Conservation (phyloP, 64 coral and sea anemone genomes). For the Montipora capricornis region DNA sequence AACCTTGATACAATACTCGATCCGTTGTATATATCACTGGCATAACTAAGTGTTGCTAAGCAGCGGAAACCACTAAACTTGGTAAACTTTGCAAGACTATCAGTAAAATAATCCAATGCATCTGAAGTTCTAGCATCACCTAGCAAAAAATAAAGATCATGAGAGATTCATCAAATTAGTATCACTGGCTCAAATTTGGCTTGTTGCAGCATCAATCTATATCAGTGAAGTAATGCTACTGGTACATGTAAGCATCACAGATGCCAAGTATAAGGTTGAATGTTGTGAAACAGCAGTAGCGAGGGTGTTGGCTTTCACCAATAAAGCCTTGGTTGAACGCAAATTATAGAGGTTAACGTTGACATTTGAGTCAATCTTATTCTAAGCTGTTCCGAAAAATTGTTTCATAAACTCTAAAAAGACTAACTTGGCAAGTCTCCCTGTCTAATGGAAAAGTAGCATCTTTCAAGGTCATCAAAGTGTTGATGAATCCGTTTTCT, state of each 20-base stretch:
- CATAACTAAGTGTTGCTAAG: conserved; percentile 97
- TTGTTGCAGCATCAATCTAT: too few relatives aligned
- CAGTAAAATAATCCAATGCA: conserved; percentile 98
- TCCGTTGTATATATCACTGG: conserved; percentile 95
- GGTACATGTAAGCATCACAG: too few relatives aligned
- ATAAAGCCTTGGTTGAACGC: too few relatives aligned
- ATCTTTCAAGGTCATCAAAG: conserved; percentile 99
- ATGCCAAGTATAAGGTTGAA: too few relatives aligned
- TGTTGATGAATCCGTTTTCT: conserved; percentile 96
- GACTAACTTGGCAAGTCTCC: conserved; percentile 91
- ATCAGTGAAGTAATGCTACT: too few relatives aligned
- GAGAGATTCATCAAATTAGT: not conserved
- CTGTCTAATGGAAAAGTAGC: conserved; percentile 98
- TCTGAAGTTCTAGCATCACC: conserved; percentile 81
- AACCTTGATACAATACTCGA: conserved; percentile 99
- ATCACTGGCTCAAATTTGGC: too few relatives aligned
- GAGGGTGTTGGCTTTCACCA: too few relatives aligned
- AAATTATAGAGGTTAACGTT: too few relatives aligned
- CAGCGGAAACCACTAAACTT: conserved; percentile 97
- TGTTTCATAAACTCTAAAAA: not conserved
- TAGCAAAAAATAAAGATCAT: conserved; percentile 2
- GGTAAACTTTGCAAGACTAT: conserved; percentile 99
- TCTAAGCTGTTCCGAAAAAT: too few relatives aligned
- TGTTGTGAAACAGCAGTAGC: too few relatives aligned
- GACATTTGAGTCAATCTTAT: too few relatives aligned